Evolutionary conservation across 2,113 vertebrate species (phyloP), one percentile per base, ranked within the genome.

Genomic region (Hypanus sabinus): DNA sequence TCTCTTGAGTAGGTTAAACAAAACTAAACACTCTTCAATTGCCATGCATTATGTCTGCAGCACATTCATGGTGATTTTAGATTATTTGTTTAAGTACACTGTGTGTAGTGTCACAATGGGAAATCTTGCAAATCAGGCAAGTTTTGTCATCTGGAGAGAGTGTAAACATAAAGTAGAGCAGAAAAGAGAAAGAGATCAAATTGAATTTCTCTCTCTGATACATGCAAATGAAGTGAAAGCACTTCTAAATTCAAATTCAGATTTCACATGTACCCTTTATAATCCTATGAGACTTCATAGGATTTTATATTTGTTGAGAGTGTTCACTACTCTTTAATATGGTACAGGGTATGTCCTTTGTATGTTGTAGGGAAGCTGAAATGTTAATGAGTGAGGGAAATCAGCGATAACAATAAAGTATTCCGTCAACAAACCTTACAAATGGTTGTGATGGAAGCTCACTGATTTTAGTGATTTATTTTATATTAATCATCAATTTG

Each of bases 71-170:
- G 18, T n/a, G 36, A 70, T 92, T 92, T 92, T 70, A 83, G 38
- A 83, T 71, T 20, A 33, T 91, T 91, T 92, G 18, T 24, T 12
- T 10, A 77, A 77, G 11, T 60, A 20, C 14, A 7, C 65, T 91
- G 57, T 70, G 60, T 0, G 4, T 36, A n/a, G 38, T 46, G 36
- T 92, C 68, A 38, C 20, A 46, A 46, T 5, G 7, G 24, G 68
- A 38, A 92, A 65, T 33, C 90, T 92, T 33, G 71, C 65, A 92
- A 46, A 14, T 4, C 38, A 55, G 20, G 22, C 10, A 11, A 27
- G 36, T 73, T 27, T 93, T 73, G 36, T 70, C 91, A 93, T 93
- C 91, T 93, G 91, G 68, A 12, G 24, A 30, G 73, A 93, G 91
- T 30, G 20, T 73, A 55, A 71, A 30, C 55, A 24, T 36, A 27